These are phyloP conservation scores for Dendronephthya gigantea DNA, from an alignment of 64 coral and sea anemone genomes.

Conservation along the genomic window DNA sequence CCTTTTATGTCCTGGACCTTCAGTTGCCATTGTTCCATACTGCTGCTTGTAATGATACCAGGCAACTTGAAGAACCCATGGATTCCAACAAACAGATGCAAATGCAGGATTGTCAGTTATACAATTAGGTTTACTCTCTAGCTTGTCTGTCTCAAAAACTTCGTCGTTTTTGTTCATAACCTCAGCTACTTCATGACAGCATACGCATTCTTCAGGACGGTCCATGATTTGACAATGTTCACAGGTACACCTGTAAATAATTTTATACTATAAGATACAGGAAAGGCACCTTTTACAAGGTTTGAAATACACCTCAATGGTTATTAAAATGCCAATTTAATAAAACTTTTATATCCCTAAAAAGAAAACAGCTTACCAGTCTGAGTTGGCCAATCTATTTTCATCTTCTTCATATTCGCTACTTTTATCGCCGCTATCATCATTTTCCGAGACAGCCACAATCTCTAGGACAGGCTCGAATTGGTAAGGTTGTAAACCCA, in stretches of 20 bases:
- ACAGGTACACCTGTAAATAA: not conserved
- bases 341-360: not conserved
- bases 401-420: not conserved
- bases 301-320: not conserved
- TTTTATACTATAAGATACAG: no score
- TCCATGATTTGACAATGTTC: constrained; percentile 1
- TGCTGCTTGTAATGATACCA: not conserved
- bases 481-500: not conserved
- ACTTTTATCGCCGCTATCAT: not conserved
- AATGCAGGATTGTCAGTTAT: not conserved
- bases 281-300: no score
- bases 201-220: not conserved
- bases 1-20: not conserved
- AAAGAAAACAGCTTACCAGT: not conserved
- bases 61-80: constrained; percentile 1
- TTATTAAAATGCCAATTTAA: not conserved
- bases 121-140: not conserved
- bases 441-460: not conserved
- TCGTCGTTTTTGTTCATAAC: not conserved
- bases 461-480: not conserved
- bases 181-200: not conserved
- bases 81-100: no score
- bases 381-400: not conserved
- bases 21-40: not conserved
- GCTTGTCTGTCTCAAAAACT: not conserved